These are phyloP conservation scores for Chloroceryle aenea DNA, from an alignment of 2,113 vertebrate genomes.

Conservation along the genomic window DNA sequence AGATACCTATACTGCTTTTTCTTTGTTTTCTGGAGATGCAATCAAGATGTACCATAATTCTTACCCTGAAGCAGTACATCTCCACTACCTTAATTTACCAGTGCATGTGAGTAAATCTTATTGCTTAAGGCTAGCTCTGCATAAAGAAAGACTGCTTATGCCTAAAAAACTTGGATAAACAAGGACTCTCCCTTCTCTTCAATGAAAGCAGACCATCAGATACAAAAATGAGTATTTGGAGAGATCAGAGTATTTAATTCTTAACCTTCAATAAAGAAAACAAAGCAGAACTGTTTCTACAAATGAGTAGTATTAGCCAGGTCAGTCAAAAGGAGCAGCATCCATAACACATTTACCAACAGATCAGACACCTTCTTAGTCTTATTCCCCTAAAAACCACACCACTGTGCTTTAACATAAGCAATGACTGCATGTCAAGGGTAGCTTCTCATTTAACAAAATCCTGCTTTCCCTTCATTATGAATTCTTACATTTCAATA, in stretches of 20 bases:
- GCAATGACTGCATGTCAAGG: background rate
- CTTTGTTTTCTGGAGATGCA: background rate
- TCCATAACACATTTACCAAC: background rate
- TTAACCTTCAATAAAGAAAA: background rate
- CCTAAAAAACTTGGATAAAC: background rate
- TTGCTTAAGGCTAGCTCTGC: background rate
- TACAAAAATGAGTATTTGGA: background rate
- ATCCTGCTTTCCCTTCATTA: background rate
- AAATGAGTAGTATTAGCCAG: background rate
- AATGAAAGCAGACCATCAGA: background rate
- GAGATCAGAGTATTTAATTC: background rate
- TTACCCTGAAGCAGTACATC: background rate
- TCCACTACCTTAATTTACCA: background rate
- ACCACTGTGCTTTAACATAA: background rate
- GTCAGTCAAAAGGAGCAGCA: background rate
- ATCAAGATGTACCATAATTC: background rate
- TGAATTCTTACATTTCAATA: background rate
- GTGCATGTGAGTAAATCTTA: background rate
- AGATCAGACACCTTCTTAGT: background rate
- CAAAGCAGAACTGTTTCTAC: background rate
- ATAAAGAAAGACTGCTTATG: background rate
- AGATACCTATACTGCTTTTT: fast-evolving
- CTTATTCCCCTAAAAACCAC: background rate
- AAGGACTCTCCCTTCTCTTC: background rate
- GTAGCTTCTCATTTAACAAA: background rate